These are phyloP conservation scores for Andinoacara biseriatus DNA, from an alignment of 2,113 vertebrate species.

Conservation along the genomic window DNA sequence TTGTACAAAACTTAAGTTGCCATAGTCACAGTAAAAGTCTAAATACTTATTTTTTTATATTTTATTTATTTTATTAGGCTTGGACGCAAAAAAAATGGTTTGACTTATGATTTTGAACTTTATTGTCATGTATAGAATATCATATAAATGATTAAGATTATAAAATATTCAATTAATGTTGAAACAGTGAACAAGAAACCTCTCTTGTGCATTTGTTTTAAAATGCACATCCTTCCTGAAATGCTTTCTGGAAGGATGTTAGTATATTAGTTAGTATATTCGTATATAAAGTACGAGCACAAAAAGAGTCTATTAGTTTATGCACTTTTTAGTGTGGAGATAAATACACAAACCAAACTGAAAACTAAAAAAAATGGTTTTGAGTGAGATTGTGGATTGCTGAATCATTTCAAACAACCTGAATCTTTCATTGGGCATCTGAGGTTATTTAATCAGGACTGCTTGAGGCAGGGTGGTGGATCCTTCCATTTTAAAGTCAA, in stretches of 20 bases:
- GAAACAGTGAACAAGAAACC: background rate
- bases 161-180: background rate
- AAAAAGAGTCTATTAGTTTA: background rate
- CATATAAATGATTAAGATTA: background rate
- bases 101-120: background rate
- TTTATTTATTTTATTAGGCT: background rate
- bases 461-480: slow-evolving; percentile 27
- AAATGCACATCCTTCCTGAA: background rate
- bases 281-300: background rate
- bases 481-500: slow-evolving; percentile 29
- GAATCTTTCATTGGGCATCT: slow-evolving; percentile 8
- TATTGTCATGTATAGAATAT: no score
- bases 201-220: background rate
- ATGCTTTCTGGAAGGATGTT: no score
- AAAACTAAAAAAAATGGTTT: background rate
- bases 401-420: slow-evolving; percentile 14
- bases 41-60: background rate
- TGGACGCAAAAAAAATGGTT: no score
- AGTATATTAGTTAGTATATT: no score
- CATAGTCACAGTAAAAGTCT: background rate
- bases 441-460: slow-evolving; percentile 19
- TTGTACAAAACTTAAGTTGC: background rate
- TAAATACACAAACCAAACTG: background rate
- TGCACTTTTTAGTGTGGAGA: background rate
- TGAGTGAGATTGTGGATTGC: slow-evolving; percentile 4